Base-by-base conservation (phyloP, 2,888 invertebrate genomes). In the Agonum fuliginosum region DNA sequence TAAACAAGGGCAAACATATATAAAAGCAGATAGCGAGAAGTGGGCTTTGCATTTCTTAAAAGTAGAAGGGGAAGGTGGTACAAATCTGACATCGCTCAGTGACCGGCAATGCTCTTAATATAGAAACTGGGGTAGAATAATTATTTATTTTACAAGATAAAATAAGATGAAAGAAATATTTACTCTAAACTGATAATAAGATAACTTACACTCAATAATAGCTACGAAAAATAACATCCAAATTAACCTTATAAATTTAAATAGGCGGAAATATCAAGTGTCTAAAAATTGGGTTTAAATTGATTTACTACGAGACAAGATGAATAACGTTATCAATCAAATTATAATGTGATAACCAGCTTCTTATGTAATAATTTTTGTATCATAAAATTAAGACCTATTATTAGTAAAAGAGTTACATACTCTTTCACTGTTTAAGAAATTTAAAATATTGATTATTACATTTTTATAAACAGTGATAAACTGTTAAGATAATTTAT, bases 301-400 rank as follows among this genome's bases (percentile, higher is more conserved):
- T 3, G n/a, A 43, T 43, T 43, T 43, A 5, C 8, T 8, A 30
- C 8, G 8, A 30, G 8, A 8, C 8, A 30, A 3, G 3, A 5
- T 5, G 3, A 30, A 46, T 62, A 30, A 58, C 58, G 58, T 62
- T 17, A 62, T 46, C 30, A 62, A 62, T n/a, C 27, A 62, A 54
- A 14, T 30, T 30, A 30, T 46, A 1, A 62, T 17, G 14, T 62
- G 58, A 62, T 62, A 62, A 62, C 17, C 34, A 17, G 58, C 8
- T 30, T 30, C 30, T 30, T 30, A 30, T 30, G 30, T 8, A 30
- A 30, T 30, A 30, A 30, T 8, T 30, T 8, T 8, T 5, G 30
- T 5, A 30, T 5, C 30, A 30, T 30, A 30, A 30, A 30, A 30
- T 30, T 30, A 8, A 30, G 30, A 5, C 30, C 8, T 8, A 30